Evolutionary conservation across 2,888 invertebrate genomes (phyloP).

Genomic region (Eristalis intricaria): DNA sequence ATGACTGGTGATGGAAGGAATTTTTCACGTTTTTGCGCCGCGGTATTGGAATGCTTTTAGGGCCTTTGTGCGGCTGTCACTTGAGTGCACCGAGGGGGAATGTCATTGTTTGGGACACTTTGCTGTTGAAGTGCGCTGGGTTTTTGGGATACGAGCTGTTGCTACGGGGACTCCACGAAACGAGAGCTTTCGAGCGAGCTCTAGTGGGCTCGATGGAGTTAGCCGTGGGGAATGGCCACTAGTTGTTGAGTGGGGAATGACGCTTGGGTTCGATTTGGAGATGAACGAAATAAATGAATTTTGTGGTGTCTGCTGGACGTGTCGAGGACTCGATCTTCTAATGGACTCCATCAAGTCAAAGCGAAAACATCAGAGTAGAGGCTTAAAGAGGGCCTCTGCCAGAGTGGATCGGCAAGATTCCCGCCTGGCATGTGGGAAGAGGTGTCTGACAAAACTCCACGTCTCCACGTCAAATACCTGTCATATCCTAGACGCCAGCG

Average conservation of each 20-base stretch:
- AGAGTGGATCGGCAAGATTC: background rate
- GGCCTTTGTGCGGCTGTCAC: slow-evolving; percentile 55
- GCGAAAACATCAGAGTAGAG: background rate
- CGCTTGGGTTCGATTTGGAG: no score
- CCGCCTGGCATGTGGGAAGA: background rate
- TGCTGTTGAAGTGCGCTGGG: slow-evolving; percentile 33
- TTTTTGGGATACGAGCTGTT: no score
- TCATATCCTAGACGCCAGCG: slow-evolving; percentile 1
- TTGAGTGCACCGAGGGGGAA: slow-evolving; percentile 12
- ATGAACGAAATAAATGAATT: no score
- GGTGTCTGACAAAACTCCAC: background rate
- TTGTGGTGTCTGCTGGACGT: no score
- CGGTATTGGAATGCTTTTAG: slow-evolving; percentile 48
- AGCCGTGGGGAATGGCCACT: no score
- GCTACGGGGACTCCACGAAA: no score
- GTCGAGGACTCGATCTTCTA: background rate
- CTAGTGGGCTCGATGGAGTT: no score
- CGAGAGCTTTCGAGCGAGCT: no score
- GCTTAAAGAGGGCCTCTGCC: background rate
- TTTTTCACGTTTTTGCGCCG: slow-evolving; percentile 16
- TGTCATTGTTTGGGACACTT: slow-evolving; percentile 41
- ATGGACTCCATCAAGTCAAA: background rate
- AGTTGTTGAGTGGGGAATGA: no score
- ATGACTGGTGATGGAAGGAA: slow-evolving; percentile 46
- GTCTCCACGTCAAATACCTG: background rate